Percentiles rank a stretch among this genome's conserved stretches.
Evolutionary conservation across 2,797 vertebrate genomes (phyloP).

Genomic region (Sebastes minor): DNA sequence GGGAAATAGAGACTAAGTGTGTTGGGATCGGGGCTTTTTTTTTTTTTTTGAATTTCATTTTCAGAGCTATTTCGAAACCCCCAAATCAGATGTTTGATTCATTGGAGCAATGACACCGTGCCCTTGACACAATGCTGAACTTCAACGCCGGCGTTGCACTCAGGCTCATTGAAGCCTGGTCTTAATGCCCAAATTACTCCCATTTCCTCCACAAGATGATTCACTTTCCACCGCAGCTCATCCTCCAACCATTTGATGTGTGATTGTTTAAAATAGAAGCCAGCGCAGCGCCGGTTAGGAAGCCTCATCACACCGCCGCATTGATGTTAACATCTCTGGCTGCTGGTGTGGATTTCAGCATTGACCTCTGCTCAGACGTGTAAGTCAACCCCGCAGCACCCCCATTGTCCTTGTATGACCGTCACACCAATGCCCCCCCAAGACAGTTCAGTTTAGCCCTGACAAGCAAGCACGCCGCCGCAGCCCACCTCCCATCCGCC

Average conservation of each 20-base stretch:
- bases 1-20: slow-evolving; percentile 43
- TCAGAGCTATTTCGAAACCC: slow-evolving; percentile 29
- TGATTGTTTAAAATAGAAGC: slow-evolving; percentile 66
- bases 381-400: slow-evolving; percentile 61
- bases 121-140: slow-evolving; percentile 61
- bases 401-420: slow-evolving; percentile 72
- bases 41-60: slow-evolving; percentile 34
- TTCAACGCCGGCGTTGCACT: neutral
- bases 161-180: slow-evolving; percentile 17
- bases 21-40: slow-evolving; percentile 2
- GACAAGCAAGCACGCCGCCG: slow-evolving; percentile 29
- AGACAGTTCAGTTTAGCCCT: slow-evolving; percentile 47
- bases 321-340: slow-evolving; percentile 58
- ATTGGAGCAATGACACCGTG: slow-evolving; percentile 26
- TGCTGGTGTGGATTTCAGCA: slow-evolving; percentile 70
- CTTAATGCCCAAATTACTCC: slow-evolving; percentile 50
- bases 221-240: slow-evolving; percentile 51
- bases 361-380: slow-evolving; percentile 72
- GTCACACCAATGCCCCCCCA: slow-evolving; percentile 60
- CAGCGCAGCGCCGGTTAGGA: slow-evolving; percentile 15
- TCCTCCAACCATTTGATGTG: slow-evolving; percentile 57
- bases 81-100: slow-evolving; percentile 42
- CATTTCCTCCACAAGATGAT: slow-evolving; percentile 54
- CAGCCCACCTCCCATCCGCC: slow-evolving; percentile 36
- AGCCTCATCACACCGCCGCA: slow-evolving; percentile 39